Percentiles rank a stretch among this genome's conserved stretches.
These are phyloP conservation scores for Eidolon dupreanum DNA, from an alignment of 2,797 vertebrate species.

Conservation along the genomic window DNA sequence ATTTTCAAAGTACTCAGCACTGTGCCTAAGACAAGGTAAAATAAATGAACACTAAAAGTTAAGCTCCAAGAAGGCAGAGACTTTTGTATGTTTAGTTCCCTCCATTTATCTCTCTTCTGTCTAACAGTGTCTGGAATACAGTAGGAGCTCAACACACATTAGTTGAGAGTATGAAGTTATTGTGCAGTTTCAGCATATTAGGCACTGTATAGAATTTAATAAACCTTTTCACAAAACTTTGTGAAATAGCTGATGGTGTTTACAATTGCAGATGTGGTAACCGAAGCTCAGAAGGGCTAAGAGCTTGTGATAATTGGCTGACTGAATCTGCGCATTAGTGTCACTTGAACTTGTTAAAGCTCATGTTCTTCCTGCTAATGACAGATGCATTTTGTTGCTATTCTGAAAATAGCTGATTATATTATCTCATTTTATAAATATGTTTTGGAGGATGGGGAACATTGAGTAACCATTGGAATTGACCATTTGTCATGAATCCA, in stretches of 20 bases:
- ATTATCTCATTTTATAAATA: not conserved
- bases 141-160: not conserved
- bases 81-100: not conserved
- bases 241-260: not conserved
- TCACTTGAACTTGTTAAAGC: not conserved
- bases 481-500: not conserved
- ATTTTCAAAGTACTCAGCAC: not conserved
- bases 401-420: not conserved
- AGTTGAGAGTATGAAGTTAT: not conserved
- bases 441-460: not conserved
- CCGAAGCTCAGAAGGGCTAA: not conserved
- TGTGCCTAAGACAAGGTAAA: not conserved
- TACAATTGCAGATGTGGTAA: not conserved
- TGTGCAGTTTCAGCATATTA: not conserved
- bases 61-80: not conserved
- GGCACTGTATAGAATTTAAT: not conserved
- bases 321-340: not conserved
- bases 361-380: not conserved
- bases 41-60: not conserved
- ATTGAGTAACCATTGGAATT: not conserved
- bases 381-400: not conserved
- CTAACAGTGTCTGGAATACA: not conserved
- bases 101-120: not conserved
- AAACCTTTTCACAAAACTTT: not conserved
- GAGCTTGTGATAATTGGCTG: not conserved